These are phyloP conservation scores for Carettochelys insculpta DNA, from an alignment of 2,113 vertebrate species.

Conservation along the genomic window DNA sequence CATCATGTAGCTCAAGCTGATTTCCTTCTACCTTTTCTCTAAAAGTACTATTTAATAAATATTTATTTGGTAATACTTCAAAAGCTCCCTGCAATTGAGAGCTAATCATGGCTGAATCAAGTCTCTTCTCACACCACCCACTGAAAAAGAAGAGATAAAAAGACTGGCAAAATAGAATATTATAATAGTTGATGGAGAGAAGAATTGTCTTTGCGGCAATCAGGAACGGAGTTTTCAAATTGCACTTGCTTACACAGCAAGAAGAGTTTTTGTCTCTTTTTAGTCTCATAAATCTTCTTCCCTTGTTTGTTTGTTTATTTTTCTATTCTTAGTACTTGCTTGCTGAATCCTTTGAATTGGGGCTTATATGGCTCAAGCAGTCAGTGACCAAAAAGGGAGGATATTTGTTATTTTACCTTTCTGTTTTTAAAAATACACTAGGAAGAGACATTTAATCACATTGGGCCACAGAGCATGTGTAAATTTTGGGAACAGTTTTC, in stretches of 20 bases:
- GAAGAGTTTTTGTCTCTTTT: background rate
- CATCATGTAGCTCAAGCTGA: background rate
- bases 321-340: background rate
- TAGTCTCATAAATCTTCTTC: background rate
- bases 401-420: fast-evolving
- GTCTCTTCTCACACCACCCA: background rate
- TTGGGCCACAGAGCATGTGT: background rate
- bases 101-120: conserved; percentile 11
- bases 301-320: background rate
- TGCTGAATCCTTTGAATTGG: background rate
- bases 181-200: background rate
- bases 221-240: background rate
- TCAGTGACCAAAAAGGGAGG: background rate
- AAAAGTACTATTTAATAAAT: conserved; percentile 48
- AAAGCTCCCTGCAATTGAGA: background rate
- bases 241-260: background rate
- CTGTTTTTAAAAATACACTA: background rate
- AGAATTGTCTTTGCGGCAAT: background rate
- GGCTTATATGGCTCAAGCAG: background rate
- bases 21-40: conserved; percentile 55
- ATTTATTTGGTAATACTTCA: conserved; percentile 55
- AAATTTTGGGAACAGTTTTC: background rate
- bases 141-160: background rate
- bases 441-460: background rate
- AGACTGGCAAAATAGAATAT: background rate